These are phyloP conservation scores for Cynoglossus semilaevis DNA, from an alignment of 2,113 vertebrate species.

Conservation along the genomic window DNA sequence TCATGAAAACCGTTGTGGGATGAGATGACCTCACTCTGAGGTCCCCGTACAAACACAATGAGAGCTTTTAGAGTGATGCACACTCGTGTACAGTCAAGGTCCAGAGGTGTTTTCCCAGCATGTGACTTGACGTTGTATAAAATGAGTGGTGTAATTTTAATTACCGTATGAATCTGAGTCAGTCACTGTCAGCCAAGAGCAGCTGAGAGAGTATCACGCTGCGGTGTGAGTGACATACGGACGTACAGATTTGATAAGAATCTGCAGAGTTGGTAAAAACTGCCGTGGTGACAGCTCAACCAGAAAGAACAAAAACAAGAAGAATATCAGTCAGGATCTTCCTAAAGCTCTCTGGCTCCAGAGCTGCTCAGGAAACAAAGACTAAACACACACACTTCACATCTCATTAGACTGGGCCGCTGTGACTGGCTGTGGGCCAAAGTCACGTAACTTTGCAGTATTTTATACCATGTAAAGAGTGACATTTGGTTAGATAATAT, in stretches of 20 bases:
- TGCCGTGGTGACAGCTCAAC: constrained; percentile 55
- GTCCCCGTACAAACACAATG: background rate
- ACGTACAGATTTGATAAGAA: constrained; percentile 61
- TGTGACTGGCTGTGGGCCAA: constrained; percentile 39
- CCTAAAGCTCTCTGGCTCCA: constrained; percentile 68
- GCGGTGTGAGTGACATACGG: constrained; percentile 24
- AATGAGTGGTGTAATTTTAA: constrained; percentile 48
- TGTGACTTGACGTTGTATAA: constrained; percentile 35
- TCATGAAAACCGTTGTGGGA: background rate
- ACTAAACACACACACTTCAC: constrained; percentile 74
- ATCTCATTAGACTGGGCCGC: constrained; percentile 58
- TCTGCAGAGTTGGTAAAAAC: constrained; percentile 70
- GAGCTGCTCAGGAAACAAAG: constrained; percentile 44
- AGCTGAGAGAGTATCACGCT: constrained; percentile 43
- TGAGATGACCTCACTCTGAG: background rate
- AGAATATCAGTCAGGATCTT: constrained; percentile 21
- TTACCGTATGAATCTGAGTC: constrained; percentile 53
- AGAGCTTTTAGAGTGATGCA: constrained; percentile 1
- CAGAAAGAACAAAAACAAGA: constrained; percentile 61
- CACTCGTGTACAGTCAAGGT: background rate
- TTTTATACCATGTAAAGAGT: background rate
- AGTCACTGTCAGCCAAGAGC: constrained; percentile 26
- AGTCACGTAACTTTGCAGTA: constrained; percentile 11
- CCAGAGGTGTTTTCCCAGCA: constrained; percentile 33
- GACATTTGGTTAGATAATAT: background rate